Evolutionary conservation across 2,888 invertebrate genomes (phyloP), one percentile per base, ranked within the genome.

Genomic region (Acleris holmiana): DNA sequence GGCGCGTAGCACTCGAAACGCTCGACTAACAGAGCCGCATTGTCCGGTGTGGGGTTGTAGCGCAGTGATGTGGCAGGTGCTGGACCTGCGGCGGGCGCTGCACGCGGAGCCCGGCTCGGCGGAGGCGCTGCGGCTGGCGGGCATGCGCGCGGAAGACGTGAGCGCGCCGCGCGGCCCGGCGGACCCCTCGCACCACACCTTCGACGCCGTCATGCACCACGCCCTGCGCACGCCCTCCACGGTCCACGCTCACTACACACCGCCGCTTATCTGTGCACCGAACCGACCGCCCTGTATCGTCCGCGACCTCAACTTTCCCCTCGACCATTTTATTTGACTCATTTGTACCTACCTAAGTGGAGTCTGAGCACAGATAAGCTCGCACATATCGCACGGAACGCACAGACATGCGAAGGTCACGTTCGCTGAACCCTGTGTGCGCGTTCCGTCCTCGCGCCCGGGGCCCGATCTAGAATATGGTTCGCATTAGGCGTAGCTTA

Each of bases 81-180:
- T 96, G 94, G 96, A 96, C 93, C 94, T 96, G 87, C 95, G 95
- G 92, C 94, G 96, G 88, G 96, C 95, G 84, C 95, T 96, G 89
- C 96, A 96, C 92, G 96, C 96, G 75, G 95, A 95, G 89, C 94
- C 94, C 59, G 93, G 93, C 69, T 91, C 93, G 73, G 91, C 92
- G 78, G 92, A 92, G 85, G 92, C 88, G 87, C 91, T 86, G 88
- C 93, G 86, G 85, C 91, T 88, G 93, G 93, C 88, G 74, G 83
- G 86, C 77, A 87, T 90, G 86, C 87, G 92, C 81, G 88, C 85
- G 75, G 93, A 87, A 79, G 93, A 88, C 92, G 93, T 90, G 94
- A 93, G 88, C 89, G 91, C 85, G 88, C 78, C 85, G 88, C 78
- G 44, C 44, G 44, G 17, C 44, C n/a, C 77, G 79, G 81, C 76